Conservation (phyloP, 1,140 invertebrate species). For the Aethina tumida region DNA sequence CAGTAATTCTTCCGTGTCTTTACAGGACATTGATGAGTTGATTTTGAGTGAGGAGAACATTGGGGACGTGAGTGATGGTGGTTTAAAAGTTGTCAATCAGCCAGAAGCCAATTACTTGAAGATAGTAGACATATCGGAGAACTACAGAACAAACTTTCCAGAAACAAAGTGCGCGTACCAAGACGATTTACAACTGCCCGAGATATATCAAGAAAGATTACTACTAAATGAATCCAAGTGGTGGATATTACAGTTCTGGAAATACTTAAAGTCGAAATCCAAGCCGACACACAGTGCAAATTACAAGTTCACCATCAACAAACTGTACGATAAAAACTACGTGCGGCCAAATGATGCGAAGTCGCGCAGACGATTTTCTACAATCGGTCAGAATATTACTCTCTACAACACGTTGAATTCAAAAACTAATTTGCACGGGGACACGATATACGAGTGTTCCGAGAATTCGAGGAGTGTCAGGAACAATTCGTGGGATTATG, state of each 20-base stretch:
- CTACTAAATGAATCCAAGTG: slow-evolving; percentile 10
- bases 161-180: slow-evolving; percentile 1
- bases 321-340: slow-evolving; percentile 18
- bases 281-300: slow-evolving; percentile 14
- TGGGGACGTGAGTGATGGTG: background rate
- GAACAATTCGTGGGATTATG: slow-evolving; percentile 18
- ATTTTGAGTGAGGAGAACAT: no score
- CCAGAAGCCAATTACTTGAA: slow-evolving; percentile 12
- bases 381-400: slow-evolving; percentile 26
- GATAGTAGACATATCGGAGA: slow-evolving; percentile 25
- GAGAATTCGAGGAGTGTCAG: slow-evolving; percentile 29
- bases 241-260: slow-evolving; percentile 17
- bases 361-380: no score
- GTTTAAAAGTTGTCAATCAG: background rate
- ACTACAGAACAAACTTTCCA: slow-evolving; percentile 28
- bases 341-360: no score
- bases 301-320: slow-evolving; percentile 25
- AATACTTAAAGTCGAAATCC: slow-evolving; percentile 17
- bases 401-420: slow-evolving; percentile 27
- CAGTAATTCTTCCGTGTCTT: slow-evolving; percentile 20
- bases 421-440: slow-evolving; percentile 29
- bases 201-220: slow-evolving; percentile 22
- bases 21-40: slow-evolving; percentile 27
- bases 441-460: slow-evolving; percentile 32
- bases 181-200: slow-evolving; percentile 18